Base-by-base conservation (phyloP, 1,140 invertebrate genomes). In the Limonius californicus region DNA sequence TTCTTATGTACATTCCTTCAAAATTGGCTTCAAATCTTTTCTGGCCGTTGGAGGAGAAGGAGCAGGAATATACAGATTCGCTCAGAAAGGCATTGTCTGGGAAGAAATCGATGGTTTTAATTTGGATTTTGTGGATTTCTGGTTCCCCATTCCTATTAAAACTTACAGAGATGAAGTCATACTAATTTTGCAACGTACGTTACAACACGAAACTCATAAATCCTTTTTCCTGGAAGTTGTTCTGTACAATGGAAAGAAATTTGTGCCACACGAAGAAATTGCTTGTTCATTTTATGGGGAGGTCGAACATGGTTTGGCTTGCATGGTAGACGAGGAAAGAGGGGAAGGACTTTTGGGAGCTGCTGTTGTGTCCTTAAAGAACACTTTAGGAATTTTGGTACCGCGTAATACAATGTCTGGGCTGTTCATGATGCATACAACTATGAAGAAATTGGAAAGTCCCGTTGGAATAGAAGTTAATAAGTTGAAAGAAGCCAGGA, bases 101-200 rank as follows among this genome's bases (percentile, higher is more conserved):
- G 47, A 71, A n/a, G 50, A 61, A 12, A 54, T 75, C 12, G 43
- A 60, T 0, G 62, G 72, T 54, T 66, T 59, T 12, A 59, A 74
- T 64, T 60, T 73, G 12, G 59, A 70, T 3, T 63, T 62, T 8
- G 64, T 74, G 7, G 53, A 68, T 32, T 70, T 66, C 59, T 81
- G 78, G 63, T 47, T 81, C 27, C 73, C 78, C 0, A 69, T 82
- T n/a, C 73, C 76, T 0, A 66, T 79, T 11, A 72, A 73, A 50
- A 80, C 74, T 2, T 80, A 79, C 57, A 71, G 78, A 19, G 79
- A 82, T 67, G 80, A 83, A 69, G 68, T 79, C 1, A 63, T 82
- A 50, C 61, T 83, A 16, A 63, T 83, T n/a, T 77, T 79, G 32
- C 80, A 83, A 70, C 50, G 20, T 23, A 67, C 68, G 2, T 67